phyloP scores from a whole-genome alignment of 2,113 vertebrate species.

The Acrocephalus arundinaceus region DNA sequence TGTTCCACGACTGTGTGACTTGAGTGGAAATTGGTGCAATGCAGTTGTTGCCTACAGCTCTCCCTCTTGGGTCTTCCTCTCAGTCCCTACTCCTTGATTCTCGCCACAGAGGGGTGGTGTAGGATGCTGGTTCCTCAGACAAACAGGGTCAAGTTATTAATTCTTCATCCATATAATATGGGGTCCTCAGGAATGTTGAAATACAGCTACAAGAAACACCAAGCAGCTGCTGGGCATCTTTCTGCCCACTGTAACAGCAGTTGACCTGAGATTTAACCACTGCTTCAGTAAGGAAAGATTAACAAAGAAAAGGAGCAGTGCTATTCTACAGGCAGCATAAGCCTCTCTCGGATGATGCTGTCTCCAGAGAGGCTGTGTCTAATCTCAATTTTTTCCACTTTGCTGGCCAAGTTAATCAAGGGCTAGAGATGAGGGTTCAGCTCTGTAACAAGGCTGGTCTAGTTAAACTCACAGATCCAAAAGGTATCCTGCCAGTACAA shows the following conservation, averaged over 20 bases:
- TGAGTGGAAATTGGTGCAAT: rapidly evolving
- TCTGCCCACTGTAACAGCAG: neutral
- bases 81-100: neutral
- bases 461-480: neutral
- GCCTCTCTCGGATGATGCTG: neutral
- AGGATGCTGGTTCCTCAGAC: neutral
- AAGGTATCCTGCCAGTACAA: neutral
- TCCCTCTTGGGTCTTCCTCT: neutral
- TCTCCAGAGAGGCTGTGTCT: neutral
- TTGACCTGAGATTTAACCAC: neutral
- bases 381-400: neutral
- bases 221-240: neutral
- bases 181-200: neutral
- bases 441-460: neutral
- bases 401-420: neutral
- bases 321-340: rapidly evolving
- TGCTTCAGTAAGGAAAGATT: neutral
- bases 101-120: neutral
- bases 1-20: neutral
- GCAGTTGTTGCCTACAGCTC: neutral
- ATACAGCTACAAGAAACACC: neutral
- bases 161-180: rapidly evolving
- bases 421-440: neutral
- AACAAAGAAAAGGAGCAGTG: neutral
- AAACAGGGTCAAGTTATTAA: neutral